Conservation (phyloP, 2,797 vertebrate species). For the Falco peregrinus region DNA sequence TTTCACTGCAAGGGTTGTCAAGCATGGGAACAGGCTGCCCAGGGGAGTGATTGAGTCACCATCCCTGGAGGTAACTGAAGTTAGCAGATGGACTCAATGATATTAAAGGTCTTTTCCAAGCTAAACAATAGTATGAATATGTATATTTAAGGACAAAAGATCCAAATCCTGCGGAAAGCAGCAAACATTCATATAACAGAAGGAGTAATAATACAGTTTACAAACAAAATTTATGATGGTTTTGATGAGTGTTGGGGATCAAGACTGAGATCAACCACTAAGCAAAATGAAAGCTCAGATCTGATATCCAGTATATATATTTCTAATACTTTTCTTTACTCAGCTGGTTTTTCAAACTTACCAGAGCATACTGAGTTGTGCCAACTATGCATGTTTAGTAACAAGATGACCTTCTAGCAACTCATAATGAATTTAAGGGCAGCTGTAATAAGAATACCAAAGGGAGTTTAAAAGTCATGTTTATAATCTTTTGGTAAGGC, state of each 20-base stretch:
- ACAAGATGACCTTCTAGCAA: background rate
- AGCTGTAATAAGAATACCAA: slow-evolving; percentile 10
- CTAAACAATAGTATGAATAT: too few relatives aligned
- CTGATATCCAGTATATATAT: background rate
- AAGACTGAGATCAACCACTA: background rate
- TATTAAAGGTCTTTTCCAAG: too few relatives aligned
- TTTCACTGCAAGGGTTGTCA: too few relatives aligned
- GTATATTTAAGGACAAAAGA: background rate
- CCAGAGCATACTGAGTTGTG: background rate
- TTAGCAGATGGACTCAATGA: too few relatives aligned
- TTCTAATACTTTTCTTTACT: background rate
- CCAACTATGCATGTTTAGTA: background rate
- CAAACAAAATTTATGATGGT: background rate
- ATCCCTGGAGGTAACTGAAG: too few relatives aligned
- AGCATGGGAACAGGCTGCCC: too few relatives aligned
- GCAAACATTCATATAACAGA: background rate
- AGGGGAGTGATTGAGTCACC: too few relatives aligned
- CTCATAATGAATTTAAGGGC: slow-evolving; percentile 37
- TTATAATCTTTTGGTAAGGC: slow-evolving; percentile 8
- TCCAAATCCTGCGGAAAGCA: background rate
- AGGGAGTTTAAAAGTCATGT: background rate
- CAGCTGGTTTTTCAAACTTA: background rate
- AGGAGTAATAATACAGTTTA: background rate
- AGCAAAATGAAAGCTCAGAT: background rate
- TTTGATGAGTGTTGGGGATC: background rate